Evolutionary conservation across 2,888 invertebrate species (phyloP), one percentile per base, ranked within the genome.

Genomic region (Pristionchus mayeri): DNA sequence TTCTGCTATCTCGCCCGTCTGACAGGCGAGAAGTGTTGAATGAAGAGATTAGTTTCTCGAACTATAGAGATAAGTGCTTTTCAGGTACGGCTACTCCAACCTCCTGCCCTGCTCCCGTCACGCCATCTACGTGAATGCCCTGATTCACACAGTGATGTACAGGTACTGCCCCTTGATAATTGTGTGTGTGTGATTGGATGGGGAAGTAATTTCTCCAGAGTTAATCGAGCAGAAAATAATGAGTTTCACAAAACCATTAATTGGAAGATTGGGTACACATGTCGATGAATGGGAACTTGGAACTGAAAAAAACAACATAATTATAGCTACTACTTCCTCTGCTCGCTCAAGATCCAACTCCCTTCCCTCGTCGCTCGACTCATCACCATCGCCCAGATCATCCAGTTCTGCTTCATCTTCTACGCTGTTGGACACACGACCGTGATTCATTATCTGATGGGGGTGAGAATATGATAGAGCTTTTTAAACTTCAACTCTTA

Each of bases 351-450:
- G 81, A 87, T 91, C 78, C 88, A 88, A 34, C 88, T 91, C 44
- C 91, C 92, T 16, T 86, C 87, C 52, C 67, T 86, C 50, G 85
- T 91, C 57, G 89, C 90, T 30, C 87, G 88, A 71, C 80, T 87
- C 75, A 90, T 92, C 85, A 92, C 92, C n/a, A 85, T 90, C 37
- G 87, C 90, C 81, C 92, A 92, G 86, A 88, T 91, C 80, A 81
- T 90, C 63, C 92, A 92, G 84, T 91, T 92, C 89, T 85, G 90
- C 85, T 87, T 90, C 85, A 89, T 90, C 37, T 87, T 87, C 85
- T 87, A 71, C 24, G 37, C 71, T 24, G 40, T 71, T 0, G 71
- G 40, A 0, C 71, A 71, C 16, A 71, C 40, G 40, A 71, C 71
- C 4, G 71, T 71, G 40, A 37, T 71, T 9, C 71, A 44, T 44